These are phyloP conservation scores for Meriones unguiculatus DNA, from an alignment of 2,113 vertebrate species.

Conservation along the genomic window DNA sequence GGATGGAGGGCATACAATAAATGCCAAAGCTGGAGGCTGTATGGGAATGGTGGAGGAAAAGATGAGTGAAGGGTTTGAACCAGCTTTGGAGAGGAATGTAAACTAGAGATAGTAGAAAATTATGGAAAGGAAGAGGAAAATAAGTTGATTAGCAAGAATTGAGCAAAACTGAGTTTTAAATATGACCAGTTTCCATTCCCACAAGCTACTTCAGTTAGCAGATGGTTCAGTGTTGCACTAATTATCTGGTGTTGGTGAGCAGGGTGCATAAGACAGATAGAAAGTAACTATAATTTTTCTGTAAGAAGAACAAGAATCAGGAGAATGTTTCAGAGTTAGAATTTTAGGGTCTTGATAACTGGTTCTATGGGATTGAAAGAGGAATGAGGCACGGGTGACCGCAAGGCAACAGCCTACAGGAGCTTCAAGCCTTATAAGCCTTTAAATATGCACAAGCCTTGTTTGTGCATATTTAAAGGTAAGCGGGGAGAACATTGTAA, in stretches of 20 bases:
- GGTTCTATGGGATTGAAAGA: not conserved
- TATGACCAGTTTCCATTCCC: not conserved
- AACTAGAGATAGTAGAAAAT: not conserved
- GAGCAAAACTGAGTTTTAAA: conserved; percentile 21
- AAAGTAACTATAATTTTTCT: not conserved
- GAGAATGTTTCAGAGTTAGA: not conserved
- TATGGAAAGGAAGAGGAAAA: not conserved
- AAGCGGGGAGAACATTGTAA: not conserved
- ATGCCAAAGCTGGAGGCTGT: not conserved
- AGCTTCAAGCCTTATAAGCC: not conserved
- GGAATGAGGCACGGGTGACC: not conserved
- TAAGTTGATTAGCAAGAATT: not conserved
- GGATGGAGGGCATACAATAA: not conserved
- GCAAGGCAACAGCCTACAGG: not conserved
- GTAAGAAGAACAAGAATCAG: not conserved
- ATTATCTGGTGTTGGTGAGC: not conserved
- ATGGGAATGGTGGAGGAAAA: no score
- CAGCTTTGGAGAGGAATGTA: not conserved
- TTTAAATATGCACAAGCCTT: no score
- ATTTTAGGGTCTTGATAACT: not conserved
- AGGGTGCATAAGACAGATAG: not conserved
- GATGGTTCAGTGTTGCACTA: not conserved
- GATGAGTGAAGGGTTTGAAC: not conserved
- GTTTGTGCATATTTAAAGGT: not conserved
- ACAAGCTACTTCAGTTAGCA: not conserved